Evolutionary conservation across 2,113 vertebrate genomes (phyloP), one percentile per base, ranked within the genome.

Genomic region (Nycticebus coucang): DNA sequence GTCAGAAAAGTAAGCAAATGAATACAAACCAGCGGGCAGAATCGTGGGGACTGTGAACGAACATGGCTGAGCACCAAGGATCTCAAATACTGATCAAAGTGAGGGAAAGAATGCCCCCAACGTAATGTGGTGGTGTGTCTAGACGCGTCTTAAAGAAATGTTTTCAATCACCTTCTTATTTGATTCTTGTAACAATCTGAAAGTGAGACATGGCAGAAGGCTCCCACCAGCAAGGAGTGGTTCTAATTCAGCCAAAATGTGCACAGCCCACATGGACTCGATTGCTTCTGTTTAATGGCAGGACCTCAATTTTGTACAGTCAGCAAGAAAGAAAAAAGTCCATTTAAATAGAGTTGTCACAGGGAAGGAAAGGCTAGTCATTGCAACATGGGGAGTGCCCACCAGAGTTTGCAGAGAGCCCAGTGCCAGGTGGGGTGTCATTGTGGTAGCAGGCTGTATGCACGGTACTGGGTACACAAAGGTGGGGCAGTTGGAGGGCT

Each of bases 231-330:
- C n/a, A 86, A 75, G 33, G 17, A 68, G 15, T 12, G 6, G 19
- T 35, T 94, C 89, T 33, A 24, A 72, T 33, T 85, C 72, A 79
- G 12, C 35, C 37, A 37, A 89, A 74, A 62, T 82, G 33, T 83
- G 19, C 50, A 30, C 22, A 55, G 21, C 71, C 26, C 22, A 37
- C 5, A 17, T 74, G 13, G 15, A 4, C 22, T 53, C 7, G 68
- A 33, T 24, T 18, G 5, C 57, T 74, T 86, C 3, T 59, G 22
- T 89, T 85, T 94, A 55, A 81, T 64, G 62, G 81, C 1, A 55
- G 9, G 37, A 69, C 17, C 86, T 94, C 33, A 81, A 9, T 35
- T 80, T 30, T 66, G 22, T 13, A 30, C 5, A 62, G n/a, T 55
- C 41, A n/a, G 13, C 9, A 60, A 75, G 53, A 45, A 88, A 60